Conservation (phyloP, 2,113 vertebrate species). For the Eublepharis macularius region DNA sequence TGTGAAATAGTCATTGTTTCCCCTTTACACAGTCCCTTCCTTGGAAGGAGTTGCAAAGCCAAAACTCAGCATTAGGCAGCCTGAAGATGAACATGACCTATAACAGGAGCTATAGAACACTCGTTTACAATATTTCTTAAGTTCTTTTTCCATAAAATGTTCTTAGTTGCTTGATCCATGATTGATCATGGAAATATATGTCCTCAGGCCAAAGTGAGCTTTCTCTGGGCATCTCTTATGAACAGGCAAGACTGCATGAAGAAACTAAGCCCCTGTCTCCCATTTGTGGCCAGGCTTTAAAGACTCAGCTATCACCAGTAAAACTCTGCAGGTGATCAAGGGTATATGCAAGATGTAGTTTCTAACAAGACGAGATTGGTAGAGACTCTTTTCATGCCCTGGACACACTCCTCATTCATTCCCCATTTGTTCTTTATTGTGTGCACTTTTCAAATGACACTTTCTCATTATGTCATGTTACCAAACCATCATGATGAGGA, state of each 20-base stretch:
- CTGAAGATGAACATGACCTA: not conserved
- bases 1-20: no score
- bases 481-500: slow-evolving; percentile 47
- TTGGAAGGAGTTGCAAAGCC: not conserved
- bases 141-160: no score
- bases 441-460: slow-evolving; percentile 57
- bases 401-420: not conserved
- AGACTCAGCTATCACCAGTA: not conserved
- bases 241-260: not conserved
- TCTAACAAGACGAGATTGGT: not conserved
- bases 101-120: no score
- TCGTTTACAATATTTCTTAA: no score
- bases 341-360: not conserved
- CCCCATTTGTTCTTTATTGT: slow-evolving; percentile 35
- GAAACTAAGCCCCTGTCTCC: not conserved
- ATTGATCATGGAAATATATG: not conserved
- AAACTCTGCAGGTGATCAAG: not conserved
- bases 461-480: slow-evolving; percentile 67
- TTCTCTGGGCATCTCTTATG: not conserved
- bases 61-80: not conserved
- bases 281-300: not conserved
- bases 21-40: no score
- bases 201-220: not conserved
- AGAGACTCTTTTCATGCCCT: not conserved
- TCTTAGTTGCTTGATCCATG: no score